Evolutionary conservation across 2,113 vertebrate species (phyloP), one percentile per base, ranked within the genome.

Genomic region (Dromaius novaehollandiae): DNA sequence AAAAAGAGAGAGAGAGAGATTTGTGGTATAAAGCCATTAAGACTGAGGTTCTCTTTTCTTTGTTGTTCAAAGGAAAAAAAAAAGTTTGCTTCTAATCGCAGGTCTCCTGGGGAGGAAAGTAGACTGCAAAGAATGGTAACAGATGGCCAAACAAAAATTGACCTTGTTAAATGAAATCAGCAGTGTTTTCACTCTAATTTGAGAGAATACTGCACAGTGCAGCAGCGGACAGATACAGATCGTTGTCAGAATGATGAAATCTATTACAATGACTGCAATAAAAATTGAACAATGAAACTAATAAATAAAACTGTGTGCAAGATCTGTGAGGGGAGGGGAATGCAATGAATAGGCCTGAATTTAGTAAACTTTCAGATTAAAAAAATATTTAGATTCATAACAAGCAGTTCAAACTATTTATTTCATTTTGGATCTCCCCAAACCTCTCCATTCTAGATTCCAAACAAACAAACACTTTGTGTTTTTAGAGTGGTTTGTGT

Each of bases 51-150:
- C 60, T 60, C 36, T 61, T 73, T 73, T 61, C 74, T 38, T 50
- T 38, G 55, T 76, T 34, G 15, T 73, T 44, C 13, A 61, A 88
- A 69, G 19, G 17, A 0, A 53, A 2, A 70, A n/a, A 26, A 34
- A 61, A 20, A 78, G 38, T 74, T 89, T 94, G 55, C 32, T 78
- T 46, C 63, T 74, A 86, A 91, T 25, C 73, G 86, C 46, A 66
- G 64, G 79, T 78, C 91, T 91, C 91, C 89, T 83, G 86, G 64
- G 91, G 85, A 95, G 46, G 68, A 16, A 94, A 88, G 30, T 1
- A 88, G 93, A 79, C 63, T 94, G 93, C 68, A 88, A 89, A 88
- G 85, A 87, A 95, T 12, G 22, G 79, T 93, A 93, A 84, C 95
- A 95, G 95, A 97, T 88, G 94, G 95, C 38, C 71, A 91, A 77